These are phyloP conservation scores for Enteromius treurensis DNA, from an alignment of 2,797 vertebrate genomes.

Conservation along the genomic window DNA sequence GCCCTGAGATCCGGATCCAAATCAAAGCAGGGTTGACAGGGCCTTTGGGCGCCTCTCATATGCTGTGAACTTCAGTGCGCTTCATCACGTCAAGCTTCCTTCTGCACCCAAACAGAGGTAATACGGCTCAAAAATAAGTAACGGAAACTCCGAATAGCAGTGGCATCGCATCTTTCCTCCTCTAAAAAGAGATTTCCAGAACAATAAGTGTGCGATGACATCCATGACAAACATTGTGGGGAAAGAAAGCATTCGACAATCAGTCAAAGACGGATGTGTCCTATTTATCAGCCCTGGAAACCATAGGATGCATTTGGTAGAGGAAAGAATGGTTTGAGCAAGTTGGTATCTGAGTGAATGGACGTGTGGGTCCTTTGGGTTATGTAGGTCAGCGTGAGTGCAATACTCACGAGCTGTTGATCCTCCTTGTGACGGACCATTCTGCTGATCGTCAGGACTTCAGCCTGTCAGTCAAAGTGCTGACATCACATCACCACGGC, in stretches of 20 bases:
- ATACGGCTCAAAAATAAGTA: background rate
- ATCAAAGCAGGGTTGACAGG: slow-evolving; percentile 51
- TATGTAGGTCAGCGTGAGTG: background rate
- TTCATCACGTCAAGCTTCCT: slow-evolving; percentile 1
- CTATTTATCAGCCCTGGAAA: slow-evolving; percentile 24
- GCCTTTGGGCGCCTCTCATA: slow-evolving; percentile 49
- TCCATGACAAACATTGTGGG: slow-evolving; percentile 2
- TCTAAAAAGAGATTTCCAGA: background rate
- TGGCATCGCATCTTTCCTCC: background rate
- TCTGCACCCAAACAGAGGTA: background rate
- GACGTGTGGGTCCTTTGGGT: background rate
- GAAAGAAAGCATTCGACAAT: background rate
- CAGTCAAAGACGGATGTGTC: slow-evolving; percentile 22
- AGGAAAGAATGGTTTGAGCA: background rate
- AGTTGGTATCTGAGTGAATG: background rate
- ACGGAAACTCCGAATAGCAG: background rate
- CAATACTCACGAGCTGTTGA: background rate
- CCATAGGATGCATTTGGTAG: background rate
- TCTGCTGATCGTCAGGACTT: slow-evolving; percentile 45
- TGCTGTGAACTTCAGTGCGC: slow-evolving; percentile 20
- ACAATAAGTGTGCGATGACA: background rate
- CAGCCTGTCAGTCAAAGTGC: slow-evolving; percentile 41
- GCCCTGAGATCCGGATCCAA: slow-evolving; percentile 67
- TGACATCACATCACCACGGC: slow-evolving; percentile 48
- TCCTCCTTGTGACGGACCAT: slow-evolving; percentile 19